phyloP scores from a whole-genome alignment of 2,888 invertebrate species.

The Hermodice carunculata region DNA sequence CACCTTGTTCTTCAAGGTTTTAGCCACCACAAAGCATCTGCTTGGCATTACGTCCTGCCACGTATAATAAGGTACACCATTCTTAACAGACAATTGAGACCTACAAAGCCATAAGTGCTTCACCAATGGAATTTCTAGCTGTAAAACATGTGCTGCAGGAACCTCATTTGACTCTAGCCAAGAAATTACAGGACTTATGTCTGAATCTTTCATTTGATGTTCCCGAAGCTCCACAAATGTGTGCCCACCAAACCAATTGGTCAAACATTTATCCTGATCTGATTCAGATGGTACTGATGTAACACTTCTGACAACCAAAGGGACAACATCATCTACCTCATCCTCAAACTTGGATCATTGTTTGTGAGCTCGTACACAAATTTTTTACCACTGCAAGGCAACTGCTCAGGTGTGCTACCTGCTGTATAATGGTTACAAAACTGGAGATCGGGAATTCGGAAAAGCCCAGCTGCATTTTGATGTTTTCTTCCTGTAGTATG shows the following conservation, averaged over 20 bases:
- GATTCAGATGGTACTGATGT: too few species aligned
- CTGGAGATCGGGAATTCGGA: background rate
- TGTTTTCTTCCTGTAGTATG: too few species aligned
- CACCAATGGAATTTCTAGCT: background rate
- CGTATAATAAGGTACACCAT: constrained; percentile 6
- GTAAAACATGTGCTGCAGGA: background rate
- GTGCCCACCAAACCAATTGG: background rate
- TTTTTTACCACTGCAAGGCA: too few species aligned
- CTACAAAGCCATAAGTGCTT: background rate
- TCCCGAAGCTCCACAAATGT: background rate
- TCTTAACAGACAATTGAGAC: background rate
- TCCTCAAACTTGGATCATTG: too few species aligned
- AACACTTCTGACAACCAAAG: too few species aligned
- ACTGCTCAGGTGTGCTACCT: too few species aligned
- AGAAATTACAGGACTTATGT: background rate
- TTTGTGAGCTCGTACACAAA: too few species aligned
- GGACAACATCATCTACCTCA: too few species aligned
- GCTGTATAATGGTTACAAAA: constrained; percentile 5
- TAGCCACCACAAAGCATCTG: constrained; percentile 8
- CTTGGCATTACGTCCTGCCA: constrained; percentile 1
- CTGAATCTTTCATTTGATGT: background rate
- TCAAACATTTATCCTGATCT: too few species aligned
- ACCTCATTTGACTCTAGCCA: background rate
- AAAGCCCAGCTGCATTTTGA: too few species aligned
- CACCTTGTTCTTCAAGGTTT: background rate